phyloP scores from a whole-genome alignment of 2,888 invertebrate genomes.

The Luperina testacea region DNA sequence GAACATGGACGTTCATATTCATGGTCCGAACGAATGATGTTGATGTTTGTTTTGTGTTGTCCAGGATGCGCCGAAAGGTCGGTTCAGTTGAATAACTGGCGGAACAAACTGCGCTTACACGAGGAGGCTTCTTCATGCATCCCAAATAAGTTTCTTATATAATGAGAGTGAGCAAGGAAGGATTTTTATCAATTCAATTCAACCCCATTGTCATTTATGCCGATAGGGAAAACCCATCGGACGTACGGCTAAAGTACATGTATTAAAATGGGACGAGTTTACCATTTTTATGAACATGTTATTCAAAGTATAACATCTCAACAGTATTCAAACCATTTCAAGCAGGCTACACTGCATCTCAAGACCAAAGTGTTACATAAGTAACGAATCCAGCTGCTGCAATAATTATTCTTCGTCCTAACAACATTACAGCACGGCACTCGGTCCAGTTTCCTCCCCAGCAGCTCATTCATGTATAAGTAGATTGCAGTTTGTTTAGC shows the following conservation, averaged over 20 bases:
- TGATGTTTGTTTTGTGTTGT: too few relatives aligned
- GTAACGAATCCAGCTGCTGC: constrained; percentile 7
- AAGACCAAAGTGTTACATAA: constrained; percentile 12
- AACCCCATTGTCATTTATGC: not conserved
- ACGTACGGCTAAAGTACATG: too few relatives aligned
- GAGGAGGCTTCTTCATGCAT: too few relatives aligned
- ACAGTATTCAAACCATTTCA: not conserved
- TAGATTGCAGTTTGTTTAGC: constrained; percentile 31
- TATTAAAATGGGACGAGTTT: too few relatives aligned
- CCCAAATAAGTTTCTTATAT: too few relatives aligned
- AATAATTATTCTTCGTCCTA: constrained; percentile 34
- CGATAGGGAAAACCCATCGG: not conserved
- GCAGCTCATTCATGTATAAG: constrained; percentile 49
- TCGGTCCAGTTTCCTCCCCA: not conserved
- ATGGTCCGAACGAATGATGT: too few relatives aligned
- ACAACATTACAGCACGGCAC: constrained; percentile 35
- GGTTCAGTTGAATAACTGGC: too few relatives aligned
- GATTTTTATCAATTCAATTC: not conserved
- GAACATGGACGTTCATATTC: too few relatives aligned
- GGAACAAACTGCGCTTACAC: too few relatives aligned
- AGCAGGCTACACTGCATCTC: not conserved
- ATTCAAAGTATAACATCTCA: not conserved
- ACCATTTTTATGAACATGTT: not conserved
- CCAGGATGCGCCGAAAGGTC: too few relatives aligned
- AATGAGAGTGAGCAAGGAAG: too few relatives aligned